Percentiles rank a stretch among this genome's conserved stretches.
These are phyloP conservation scores for Eupithecia vulgata DNA, from an alignment of 2,888 invertebrate species.

Conservation along the genomic window DNA sequence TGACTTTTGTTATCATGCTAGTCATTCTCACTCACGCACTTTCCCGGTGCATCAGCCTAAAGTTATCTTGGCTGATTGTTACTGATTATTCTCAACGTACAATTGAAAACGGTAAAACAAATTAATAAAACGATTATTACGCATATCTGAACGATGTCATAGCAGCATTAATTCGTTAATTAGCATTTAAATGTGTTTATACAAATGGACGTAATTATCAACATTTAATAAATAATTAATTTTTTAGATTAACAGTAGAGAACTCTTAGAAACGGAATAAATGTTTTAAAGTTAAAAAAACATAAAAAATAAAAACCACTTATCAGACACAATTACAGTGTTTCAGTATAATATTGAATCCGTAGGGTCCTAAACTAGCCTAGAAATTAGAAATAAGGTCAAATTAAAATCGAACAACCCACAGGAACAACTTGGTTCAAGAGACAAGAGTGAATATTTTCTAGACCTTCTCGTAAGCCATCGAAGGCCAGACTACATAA, in stretches of 20 bases:
- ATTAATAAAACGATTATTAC: not conserved
- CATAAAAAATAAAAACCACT: too few relatives aligned
- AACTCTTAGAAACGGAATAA: not conserved
- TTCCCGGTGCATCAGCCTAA: not conserved
- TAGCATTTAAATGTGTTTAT: conserved; percentile 14
- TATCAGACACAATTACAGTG: too few relatives aligned
- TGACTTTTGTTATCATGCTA: not conserved
- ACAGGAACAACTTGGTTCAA: too few relatives aligned
- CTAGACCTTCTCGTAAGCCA: too few relatives aligned
- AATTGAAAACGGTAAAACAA: not conserved
- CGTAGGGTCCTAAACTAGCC: too few relatives aligned
- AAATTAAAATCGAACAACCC: too few relatives aligned
- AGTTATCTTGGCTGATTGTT: not conserved
- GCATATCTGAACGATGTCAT: not conserved
- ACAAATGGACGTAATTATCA: conserved; percentile 1
- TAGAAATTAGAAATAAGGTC: too few relatives aligned
- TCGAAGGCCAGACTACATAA: too few relatives aligned
- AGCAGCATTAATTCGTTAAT: conserved; percentile 2
- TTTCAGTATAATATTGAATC: too few relatives aligned
- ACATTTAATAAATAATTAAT: not conserved
- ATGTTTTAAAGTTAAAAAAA: not conserved
- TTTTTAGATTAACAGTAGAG: not conserved
- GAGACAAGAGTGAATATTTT: too few relatives aligned
- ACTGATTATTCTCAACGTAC: not conserved
- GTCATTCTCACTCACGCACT: not conserved